These are phyloP conservation scores for Entomobrya proxima DNA, from an alignment of 2,888 invertebrate genomes.

Conservation along the genomic window DNA sequence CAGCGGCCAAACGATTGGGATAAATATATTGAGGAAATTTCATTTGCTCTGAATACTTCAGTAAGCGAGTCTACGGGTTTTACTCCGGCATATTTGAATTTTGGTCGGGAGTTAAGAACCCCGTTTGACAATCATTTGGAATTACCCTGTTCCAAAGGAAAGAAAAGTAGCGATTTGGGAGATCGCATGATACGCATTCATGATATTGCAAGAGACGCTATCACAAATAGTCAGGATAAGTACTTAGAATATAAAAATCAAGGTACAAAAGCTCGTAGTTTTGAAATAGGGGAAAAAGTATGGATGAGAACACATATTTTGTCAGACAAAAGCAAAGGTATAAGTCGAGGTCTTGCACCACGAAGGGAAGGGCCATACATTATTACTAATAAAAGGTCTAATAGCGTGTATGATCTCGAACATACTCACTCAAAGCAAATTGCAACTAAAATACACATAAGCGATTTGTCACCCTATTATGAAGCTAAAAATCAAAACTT, in stretches of 20 bases:
- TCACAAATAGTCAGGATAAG: neutral
- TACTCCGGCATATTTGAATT: neutral
- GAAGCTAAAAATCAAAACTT: neutral
- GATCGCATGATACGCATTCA: neutral
- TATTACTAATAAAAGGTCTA: neutral
- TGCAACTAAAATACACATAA: slow-evolving; percentile 43
- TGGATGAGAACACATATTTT: slow-evolving; percentile 49
- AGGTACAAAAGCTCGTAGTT: neutral
- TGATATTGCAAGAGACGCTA: neutral
- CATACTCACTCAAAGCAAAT: neutral
- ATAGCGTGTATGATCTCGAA: slow-evolving; percentile 21
- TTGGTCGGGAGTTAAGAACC: neutral
- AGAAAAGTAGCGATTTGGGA: neutral
- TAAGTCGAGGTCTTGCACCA: slow-evolving; percentile 12
- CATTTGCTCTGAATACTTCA: neutral
- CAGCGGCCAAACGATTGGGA: neutral
- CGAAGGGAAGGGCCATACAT: slow-evolving; percentile 60
- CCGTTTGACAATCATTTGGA: neutral
- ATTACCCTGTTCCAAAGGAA: neutral
- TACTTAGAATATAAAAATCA: neutral
- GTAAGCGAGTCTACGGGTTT: neutral
- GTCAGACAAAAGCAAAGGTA: slow-evolving; percentile 42
- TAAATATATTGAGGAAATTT: too few relatives aligned
- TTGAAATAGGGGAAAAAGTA: slow-evolving; percentile 51
- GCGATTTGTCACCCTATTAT: slow-evolving; percentile 33